These are phyloP conservation scores for Dicyrtoma fusca DNA, from an alignment of 2,888 invertebrate species.

Conservation along the genomic window DNA sequence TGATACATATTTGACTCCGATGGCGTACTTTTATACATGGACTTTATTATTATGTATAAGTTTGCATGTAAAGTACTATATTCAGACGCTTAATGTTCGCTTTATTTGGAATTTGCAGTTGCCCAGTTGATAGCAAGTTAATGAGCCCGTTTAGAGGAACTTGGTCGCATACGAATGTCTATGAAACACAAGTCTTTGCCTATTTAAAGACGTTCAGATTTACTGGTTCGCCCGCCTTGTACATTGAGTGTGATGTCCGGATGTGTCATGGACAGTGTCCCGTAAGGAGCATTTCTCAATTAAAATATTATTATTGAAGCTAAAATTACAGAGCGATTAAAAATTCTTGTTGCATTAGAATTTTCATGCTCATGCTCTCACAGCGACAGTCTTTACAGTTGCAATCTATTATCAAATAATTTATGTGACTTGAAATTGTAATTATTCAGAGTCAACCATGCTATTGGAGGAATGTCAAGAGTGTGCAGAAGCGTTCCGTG, in stretches of 20 bases:
- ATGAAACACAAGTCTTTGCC: constrained; percentile 91
- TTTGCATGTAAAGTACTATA: too few relatives aligned
- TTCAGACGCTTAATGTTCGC: too few relatives aligned
- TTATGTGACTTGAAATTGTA: neutral
- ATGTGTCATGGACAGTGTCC: constrained; percentile 96
- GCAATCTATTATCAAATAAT: neutral
- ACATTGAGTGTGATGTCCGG: constrained; percentile 91
- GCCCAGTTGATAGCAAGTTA: constrained; percentile 89
- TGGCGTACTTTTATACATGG: too few relatives aligned
- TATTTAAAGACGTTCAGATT: constrained; percentile 94
- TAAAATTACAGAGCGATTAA: too few relatives aligned
- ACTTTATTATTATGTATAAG: too few relatives aligned
- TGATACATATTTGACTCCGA: too few relatives aligned
- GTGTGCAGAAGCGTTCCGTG: constrained; percentile 71
- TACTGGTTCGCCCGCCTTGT: constrained; percentile 89
- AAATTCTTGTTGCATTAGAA: too few relatives aligned
- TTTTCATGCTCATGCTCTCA: constrained; percentile 5
- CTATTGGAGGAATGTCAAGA: constrained; percentile 87
- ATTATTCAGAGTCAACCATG: constrained; percentile 80
- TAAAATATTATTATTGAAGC: too few relatives aligned
- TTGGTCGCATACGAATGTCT: constrained; percentile 88
- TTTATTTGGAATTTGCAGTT: constrained; percentile 65
- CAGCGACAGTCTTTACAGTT: neutral
- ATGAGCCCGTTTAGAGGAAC: constrained; percentile 90
- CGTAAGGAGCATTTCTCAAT: too few relatives aligned